Evolutionary conservation across 2,797 vertebrate species (phyloP).

Genomic region (Tachyglossus aculeatus): DNA sequence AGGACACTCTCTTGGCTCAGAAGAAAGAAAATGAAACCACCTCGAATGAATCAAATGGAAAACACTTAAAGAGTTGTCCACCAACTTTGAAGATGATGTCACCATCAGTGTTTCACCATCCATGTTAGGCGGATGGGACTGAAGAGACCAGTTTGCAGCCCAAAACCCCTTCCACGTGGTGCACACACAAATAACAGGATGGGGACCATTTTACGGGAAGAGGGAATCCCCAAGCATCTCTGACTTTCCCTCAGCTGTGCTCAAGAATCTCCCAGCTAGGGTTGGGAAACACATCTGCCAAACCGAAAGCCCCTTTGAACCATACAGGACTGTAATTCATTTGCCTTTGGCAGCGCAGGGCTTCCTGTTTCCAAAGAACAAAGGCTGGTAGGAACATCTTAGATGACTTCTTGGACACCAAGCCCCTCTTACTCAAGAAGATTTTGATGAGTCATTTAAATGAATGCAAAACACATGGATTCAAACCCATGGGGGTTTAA

Average conservation of each 20-base stretch:
- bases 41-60: too few relatives aligned
- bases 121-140: too few relatives aligned
- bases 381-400: constrained; percentile 6
- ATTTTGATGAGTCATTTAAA: constrained; percentile 22
- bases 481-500: constrained; percentile 16
- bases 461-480: constrained; percentile 28
- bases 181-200: too few relatives aligned
- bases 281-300: not conserved
- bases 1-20: too few relatives aligned
- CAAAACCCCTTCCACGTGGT: too few relatives aligned
- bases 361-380: constrained; percentile 23
- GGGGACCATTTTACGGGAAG: too few relatives aligned
- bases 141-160: too few relatives aligned
- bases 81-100: too few relatives aligned
- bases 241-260: not conserved
- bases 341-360: constrained; percentile 17
- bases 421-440: constrained; percentile 10
- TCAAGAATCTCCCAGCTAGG: not conserved
- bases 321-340: constrained; percentile 10
- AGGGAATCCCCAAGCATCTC: too few relatives aligned
- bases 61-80: too few relatives aligned
- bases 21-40: too few relatives aligned
- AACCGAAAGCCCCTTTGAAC: constrained; percentile 8
- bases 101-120: too few relatives aligned
- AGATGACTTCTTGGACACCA: not conserved